Percentiles rank a stretch among this genome's conserved stretches.
Evolutionary conservation across 2,797 vertebrate species (phyloP).

Genomic region (Hirundo rustica): DNA sequence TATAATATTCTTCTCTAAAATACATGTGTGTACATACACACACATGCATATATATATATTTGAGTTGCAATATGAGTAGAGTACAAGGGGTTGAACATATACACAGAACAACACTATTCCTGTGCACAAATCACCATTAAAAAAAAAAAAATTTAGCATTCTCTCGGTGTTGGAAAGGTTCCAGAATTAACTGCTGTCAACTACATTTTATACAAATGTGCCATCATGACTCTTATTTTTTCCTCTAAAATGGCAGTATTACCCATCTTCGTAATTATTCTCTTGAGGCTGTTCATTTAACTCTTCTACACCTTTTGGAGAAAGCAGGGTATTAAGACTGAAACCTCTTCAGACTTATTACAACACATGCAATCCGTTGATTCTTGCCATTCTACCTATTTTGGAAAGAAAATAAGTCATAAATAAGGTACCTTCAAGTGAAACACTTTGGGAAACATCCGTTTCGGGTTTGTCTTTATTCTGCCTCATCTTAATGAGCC

Average conservation of each 20-base stretch:
- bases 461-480: conserved; percentile 42
- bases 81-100: neutral
- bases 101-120: neutral
- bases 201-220: neutral
- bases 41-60: no score
- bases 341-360: neutral
- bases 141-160: neutral
- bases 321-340: neutral
- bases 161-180: neutral
- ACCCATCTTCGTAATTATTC: neutral
- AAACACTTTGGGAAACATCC: neutral
- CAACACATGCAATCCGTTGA: neutral
- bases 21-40: rapidly evolving
- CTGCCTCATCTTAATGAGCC: conserved; percentile 10
- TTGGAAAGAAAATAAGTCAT: neutral
- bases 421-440: neutral
- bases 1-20: neutral
- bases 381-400: neutral
- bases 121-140: neutral
- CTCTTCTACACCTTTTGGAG: neutral
- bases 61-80: neutral
- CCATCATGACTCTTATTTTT: neutral
- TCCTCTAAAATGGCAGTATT: neutral
- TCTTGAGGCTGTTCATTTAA: neutral
- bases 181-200: neutral